Evolutionary conservation across 2,888 invertebrate genomes (phyloP).

Genomic region (Barypeithes pellucidus): DNA sequence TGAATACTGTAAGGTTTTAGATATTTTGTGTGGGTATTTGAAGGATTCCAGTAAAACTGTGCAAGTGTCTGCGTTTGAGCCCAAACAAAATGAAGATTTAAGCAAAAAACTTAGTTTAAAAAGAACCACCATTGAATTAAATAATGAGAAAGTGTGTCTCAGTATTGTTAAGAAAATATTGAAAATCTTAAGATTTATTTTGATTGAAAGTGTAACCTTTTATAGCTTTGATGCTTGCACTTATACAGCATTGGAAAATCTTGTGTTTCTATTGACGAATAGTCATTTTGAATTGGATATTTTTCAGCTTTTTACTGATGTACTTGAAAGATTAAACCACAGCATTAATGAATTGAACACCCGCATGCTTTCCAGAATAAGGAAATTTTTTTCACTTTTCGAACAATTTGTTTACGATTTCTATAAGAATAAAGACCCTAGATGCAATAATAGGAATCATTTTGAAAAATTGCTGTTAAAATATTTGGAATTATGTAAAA

Average conservation of each 20-base stretch:
- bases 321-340: slow-evolving; percentile 54
- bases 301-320: slow-evolving; percentile 59
- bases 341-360: slow-evolving; percentile 53
- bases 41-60: slow-evolving; percentile 62
- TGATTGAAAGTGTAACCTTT: slow-evolving; percentile 59
- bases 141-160: slow-evolving; percentile 55
- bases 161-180: slow-evolving; percentile 62
- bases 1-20: slow-evolving; percentile 72
- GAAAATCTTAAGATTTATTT: slow-evolving; percentile 61
- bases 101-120: slow-evolving; percentile 62
- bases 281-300: slow-evolving; percentile 59
- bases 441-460: slow-evolving; percentile 45
- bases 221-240: slow-evolving; percentile 58
- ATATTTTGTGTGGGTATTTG: slow-evolving; percentile 71
- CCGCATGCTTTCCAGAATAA: slow-evolving; percentile 55
- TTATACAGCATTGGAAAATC: slow-evolving; percentile 57
- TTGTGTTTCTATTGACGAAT: slow-evolving; percentile 58
- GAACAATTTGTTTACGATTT: slow-evolving; percentile 62
- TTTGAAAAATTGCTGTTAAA: slow-evolving; percentile 57
- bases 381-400: slow-evolving; percentile 56
- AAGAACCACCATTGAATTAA: slow-evolving; percentile 62
- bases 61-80: slow-evolving; percentile 71
- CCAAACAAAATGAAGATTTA: slow-evolving; percentile 67
- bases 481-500: slow-evolving; percentile 52
- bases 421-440: slow-evolving; percentile 55